Percentiles rank a stretch among this genome's conserved stretches.
Evolutionary conservation across 2,797 vertebrate genomes (phyloP).

Genomic region (Lepilemur septentrionalis): DNA sequence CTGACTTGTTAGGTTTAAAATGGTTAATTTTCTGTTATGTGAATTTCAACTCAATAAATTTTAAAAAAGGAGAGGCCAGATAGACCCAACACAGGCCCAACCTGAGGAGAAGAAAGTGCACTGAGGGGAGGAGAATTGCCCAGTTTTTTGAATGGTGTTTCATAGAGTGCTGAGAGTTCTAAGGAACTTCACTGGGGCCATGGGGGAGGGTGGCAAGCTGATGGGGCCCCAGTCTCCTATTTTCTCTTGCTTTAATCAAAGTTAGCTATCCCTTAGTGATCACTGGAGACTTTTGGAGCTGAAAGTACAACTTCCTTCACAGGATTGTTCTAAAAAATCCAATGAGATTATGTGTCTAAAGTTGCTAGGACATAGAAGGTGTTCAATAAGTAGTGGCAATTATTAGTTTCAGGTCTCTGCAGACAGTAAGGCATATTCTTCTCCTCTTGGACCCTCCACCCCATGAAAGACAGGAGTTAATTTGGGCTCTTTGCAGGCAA

Average conservation of each 20-base stretch:
- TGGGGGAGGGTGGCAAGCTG: background rate
- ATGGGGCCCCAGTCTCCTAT: background rate
- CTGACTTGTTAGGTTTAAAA: background rate
- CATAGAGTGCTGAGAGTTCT: background rate
- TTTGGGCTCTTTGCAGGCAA: background rate
- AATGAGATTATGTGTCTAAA: background rate
- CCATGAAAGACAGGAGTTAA: background rate
- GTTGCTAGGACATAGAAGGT: background rate
- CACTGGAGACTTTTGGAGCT: background rate
- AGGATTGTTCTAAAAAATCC: background rate
- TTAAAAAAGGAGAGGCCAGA: background rate
- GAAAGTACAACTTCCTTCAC: background rate
- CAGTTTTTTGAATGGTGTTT: background rate
- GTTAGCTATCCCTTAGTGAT: background rate
- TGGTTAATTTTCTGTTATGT: conserved; percentile 4
- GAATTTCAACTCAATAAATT: conserved; percentile 26
- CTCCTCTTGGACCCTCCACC: background rate
- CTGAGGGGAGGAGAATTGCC: background rate
- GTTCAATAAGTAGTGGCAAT: background rate
- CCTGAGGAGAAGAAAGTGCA: background rate
- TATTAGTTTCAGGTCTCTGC: background rate
- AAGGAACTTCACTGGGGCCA: background rate
- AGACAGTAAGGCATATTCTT: background rate
- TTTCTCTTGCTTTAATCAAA: background rate
- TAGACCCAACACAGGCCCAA: background rate